phyloP scores from a whole-genome alignment of 2,888 invertebrate genomes.

The Lepidochitona cinerea region DNA sequence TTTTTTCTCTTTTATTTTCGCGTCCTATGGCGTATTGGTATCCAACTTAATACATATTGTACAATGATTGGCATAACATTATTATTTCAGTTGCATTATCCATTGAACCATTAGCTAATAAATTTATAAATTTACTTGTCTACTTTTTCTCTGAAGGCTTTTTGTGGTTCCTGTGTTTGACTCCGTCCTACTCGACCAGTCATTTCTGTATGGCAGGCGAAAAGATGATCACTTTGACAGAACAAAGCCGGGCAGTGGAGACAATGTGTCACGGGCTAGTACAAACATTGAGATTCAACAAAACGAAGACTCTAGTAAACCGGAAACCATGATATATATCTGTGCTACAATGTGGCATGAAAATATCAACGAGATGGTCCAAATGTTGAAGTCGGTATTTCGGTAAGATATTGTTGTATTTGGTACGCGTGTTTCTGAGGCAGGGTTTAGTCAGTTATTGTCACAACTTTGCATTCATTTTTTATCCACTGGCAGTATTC shows the following conservation, averaged over 20 bases:
- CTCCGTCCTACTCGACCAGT: not conserved
- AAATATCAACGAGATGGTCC: constrained; percentile 93
- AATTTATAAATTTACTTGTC: no score
- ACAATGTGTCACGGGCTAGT: not conserved
- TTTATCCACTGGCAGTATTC: no score
- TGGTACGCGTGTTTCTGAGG: no score
- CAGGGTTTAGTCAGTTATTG: no score
- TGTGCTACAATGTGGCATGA: constrained; percentile 99
- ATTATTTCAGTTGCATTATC: no score
- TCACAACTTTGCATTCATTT: no score
- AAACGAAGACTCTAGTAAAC: not conserved
- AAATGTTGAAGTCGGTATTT: constrained; percentile 86
- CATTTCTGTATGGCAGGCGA: not conserved
- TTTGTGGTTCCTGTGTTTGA: not conserved
- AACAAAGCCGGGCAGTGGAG: not conserved
- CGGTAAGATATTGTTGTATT: constrained; percentile 23
- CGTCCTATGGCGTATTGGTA: no score
- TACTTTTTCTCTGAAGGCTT: not conserved
- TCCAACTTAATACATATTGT: no score
- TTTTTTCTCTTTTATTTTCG: no score
- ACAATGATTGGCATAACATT: no score
- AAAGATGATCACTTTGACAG: not conserved
- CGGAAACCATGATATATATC: constrained; percentile 80
- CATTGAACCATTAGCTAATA: no score
- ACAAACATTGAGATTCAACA: not conserved